Evolutionary conservation across 2,888 invertebrate genomes (phyloP), one percentile per base, ranked within the genome.

Genomic region (Reticulitermes lucifugus): DNA sequence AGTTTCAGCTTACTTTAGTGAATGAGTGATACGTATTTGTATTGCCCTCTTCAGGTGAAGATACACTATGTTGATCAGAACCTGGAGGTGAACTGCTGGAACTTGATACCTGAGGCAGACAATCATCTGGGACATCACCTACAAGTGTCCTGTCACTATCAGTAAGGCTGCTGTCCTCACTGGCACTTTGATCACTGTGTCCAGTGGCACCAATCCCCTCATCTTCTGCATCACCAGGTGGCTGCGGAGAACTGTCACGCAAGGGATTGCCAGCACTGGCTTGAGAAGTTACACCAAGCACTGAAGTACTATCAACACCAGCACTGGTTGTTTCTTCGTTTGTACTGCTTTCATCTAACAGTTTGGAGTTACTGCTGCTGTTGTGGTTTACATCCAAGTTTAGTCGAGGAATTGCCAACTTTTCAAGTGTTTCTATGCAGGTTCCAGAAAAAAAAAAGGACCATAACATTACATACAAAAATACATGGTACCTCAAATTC

Each of bases 101-200:
- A 79, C 89, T 89, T 3, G 89, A 89, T 14, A 90, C 83, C 77
- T 89, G 89, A 21, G 89, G 89, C 6, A 89, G 88, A 79, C 89
- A 89, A 46, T 89, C 89, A 89, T 93, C 93, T 65, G 92, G 93
- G 1, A 92, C 92, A 88, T 93, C 93, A 21, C 93, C 94, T 41
- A 94, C 92, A 85, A 94, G 90, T 1, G 94, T 94, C 88, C 93
- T 89, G 90, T 96, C 96, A 88, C 95, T 95, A 89, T 95, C 95
- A 87, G 95, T 95, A 65, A 95, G 92, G 89, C 95, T 95, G 89
- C 95, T 95, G 89, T 96, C 95, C 89, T 96, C 95, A 88, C 95
- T 95, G 88, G 95, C 94, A 89, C 95, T 95, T 88, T 95, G 95
- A 90, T 94, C 94, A 85, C 89, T 89, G 79, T 89, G 89, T 6